Evolutionary conservation across 92 coral and sea anemone genomes (phyloP), one percentile per base, ranked within the genome.

Genomic region (Epizoanthus scotinus): DNA sequence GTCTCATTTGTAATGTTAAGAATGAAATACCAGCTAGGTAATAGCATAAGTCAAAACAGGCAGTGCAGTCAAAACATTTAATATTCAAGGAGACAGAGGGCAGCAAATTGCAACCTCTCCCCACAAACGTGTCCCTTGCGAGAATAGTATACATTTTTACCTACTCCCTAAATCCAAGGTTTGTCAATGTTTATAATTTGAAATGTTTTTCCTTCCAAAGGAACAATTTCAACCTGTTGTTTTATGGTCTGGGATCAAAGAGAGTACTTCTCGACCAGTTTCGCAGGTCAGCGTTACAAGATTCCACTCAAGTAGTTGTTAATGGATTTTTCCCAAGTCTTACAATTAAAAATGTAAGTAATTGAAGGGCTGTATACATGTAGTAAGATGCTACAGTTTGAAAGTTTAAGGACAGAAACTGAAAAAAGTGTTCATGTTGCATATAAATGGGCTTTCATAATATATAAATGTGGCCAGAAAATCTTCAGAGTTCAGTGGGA

Each of bases 301-400:
- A 83, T 26, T 52, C 65, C 57, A 63, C 90, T 20, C 98, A 92
- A 79, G 81, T 95, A 2, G 97, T 95, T 31, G 95, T 95, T 29
- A 95, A 95, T 87, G 98, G 98, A 6, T 95, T 81, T 82, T 95
- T 95, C 62, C 98, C 98, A 24, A 95, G 98, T 83, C 89, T 95
- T 26, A 92, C 97, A 38, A 87, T 95, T 25, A 95, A 95, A 90
- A 86, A 85, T 85, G 98, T 95, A 87, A 84, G 94, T 79, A 31
- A 3, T 5, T 47, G 14, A 47, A 47, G 52, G 52, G 52, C 10
- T 9, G 1, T 47, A 0, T 34, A n/a, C n/a, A n/a, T 34, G 6
- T 12, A 59, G 15, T 29, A 59, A 20, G 12, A 13, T 47, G 10
- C 50, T 44, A 44, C 50, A 44, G 50, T 44, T 10, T 47, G 52